These are phyloP conservation scores for Daubentonia madagascariensis DNA, from an alignment of 2,113 vertebrate genomes.

Conservation along the genomic window DNA sequence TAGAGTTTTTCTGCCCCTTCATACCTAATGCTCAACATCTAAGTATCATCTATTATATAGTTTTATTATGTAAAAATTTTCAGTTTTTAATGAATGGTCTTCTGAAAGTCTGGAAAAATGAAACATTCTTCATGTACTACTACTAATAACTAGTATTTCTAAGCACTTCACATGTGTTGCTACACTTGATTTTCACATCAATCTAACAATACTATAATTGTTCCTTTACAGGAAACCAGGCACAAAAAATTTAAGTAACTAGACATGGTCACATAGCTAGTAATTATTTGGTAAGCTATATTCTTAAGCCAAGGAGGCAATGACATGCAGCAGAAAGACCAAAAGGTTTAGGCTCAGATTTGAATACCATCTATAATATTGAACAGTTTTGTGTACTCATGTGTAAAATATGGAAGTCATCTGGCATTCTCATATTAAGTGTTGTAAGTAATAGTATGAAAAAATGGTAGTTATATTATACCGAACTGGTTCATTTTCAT, in stretches of 20 bases:
- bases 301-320: neutral
- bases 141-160: neutral
- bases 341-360: neutral
- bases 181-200: neutral
- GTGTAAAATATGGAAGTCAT: neutral
- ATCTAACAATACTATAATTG: neutral
- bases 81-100: neutral
- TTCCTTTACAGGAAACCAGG: neutral
- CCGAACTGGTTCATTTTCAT: neutral
- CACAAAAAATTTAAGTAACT: neutral
- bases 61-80: slow-evolving; percentile 5
- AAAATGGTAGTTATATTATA: neutral
- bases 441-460: neutral
- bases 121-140: neutral
- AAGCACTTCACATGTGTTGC: neutral
- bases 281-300: neutral
- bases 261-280: neutral
- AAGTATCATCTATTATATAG: neutral
- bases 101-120: neutral
- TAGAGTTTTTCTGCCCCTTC: neutral
- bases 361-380: neutral
- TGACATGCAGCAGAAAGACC: neutral
- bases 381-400: neutral
- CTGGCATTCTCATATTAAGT: neutral
- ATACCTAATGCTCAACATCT: neutral